phyloP scores from a whole-genome alignment of 2,888 invertebrate species.

The Sesia bembeciformis region DNA sequence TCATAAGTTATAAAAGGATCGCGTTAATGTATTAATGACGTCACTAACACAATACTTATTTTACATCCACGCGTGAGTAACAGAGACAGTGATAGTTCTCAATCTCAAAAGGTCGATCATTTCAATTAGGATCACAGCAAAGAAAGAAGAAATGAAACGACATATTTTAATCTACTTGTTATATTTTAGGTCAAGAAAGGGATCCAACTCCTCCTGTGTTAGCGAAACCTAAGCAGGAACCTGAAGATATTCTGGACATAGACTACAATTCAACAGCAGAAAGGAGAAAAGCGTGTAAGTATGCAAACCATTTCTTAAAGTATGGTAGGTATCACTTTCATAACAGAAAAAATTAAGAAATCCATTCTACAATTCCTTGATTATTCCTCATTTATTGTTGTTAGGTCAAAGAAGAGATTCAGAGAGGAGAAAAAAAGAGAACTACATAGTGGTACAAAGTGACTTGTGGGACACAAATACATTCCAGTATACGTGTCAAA shows the following conservation, averaged over 20 bases:
- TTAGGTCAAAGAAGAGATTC: slow-evolving; percentile 66
- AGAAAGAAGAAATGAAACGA: too few species aligned
- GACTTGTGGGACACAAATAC: slow-evolving; percentile 80
- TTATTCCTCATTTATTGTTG: slow-evolving; percentile 13
- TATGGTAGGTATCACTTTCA: too few species aligned
- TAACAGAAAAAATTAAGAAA: too few species aligned
- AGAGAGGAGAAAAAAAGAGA: slow-evolving; percentile 69
- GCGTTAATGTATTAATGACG: too few species aligned
- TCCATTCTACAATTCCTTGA: too few species aligned
- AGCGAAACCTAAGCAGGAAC: slow-evolving; percentile 48
- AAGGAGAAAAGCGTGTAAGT: slow-evolving; percentile 53
- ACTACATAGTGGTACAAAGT: slow-evolving; percentile 78
- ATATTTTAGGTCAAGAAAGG: slow-evolving; percentile 51
- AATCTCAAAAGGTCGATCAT: too few species aligned
- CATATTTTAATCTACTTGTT: too few species aligned
- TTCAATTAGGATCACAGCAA: too few species aligned
- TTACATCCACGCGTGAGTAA: too few species aligned
- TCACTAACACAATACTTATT: too few species aligned
- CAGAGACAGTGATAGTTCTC: too few species aligned
- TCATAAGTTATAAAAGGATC: too few species aligned
- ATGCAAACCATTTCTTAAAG: background rate
- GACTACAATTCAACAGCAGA: slow-evolving; percentile 58
- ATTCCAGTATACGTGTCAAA: slow-evolving; percentile 70
- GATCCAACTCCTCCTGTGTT: slow-evolving; percentile 42
- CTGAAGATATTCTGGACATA: slow-evolving; percentile 61